Percentiles rank a stretch among this genome's conserved stretches.
Conservation (phyloP, 2,113 vertebrate genomes). For the Rostratula benghalensis region DNA sequence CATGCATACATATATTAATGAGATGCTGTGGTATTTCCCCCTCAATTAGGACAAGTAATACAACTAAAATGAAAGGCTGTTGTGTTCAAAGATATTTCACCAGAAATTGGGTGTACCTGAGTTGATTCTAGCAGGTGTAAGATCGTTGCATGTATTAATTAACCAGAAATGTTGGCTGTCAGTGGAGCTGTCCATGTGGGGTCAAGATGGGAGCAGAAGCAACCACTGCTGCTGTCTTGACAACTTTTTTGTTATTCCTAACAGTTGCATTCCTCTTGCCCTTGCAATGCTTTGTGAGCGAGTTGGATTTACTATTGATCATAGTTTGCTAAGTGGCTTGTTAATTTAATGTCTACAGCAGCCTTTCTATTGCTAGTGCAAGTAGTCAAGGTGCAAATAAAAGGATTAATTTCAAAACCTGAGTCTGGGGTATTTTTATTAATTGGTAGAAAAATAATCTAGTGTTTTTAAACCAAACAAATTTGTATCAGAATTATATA, state of each 20-base stretch:
- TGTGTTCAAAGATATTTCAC: neutral
- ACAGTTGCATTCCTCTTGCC: neutral
- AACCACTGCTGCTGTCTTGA: neutral
- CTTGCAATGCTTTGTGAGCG: fast-evolving
- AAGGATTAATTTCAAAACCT: neutral
- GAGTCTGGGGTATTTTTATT: neutral
- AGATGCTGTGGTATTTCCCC: neutral
- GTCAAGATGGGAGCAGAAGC: too few relatives aligned
- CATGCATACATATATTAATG: fast-evolving
- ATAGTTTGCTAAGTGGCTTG: neutral
- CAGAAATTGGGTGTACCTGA: neutral
- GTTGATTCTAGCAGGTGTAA: neutral
- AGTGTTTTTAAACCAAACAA: neutral
- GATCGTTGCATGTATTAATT: neutral
- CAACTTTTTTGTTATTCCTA: neutral
- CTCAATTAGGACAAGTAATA: neutral
- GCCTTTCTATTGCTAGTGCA: neutral
- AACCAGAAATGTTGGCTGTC: neutral
- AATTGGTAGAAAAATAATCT: neutral
- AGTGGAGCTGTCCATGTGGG: too few relatives aligned
- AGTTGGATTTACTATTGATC: neutral
- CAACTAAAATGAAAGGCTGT: neutral
- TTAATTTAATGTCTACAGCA: neutral
- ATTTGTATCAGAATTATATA: neutral
- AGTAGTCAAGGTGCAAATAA: neutral